These are phyloP conservation scores for Nerophis ophidion DNA, from an alignment of 2,113 vertebrate genomes.

Conservation along the genomic window DNA sequence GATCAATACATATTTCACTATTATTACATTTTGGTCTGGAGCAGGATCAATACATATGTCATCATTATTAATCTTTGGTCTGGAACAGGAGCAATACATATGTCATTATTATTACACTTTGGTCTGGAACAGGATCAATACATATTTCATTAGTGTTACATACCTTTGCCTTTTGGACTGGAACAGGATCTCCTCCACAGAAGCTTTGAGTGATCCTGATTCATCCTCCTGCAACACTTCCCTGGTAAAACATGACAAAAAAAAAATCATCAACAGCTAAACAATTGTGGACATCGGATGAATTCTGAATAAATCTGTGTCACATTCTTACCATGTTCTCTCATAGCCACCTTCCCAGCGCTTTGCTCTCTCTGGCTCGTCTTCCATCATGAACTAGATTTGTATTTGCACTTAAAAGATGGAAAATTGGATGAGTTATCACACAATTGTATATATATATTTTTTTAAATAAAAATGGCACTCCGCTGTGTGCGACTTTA, in stretches of 20 bases:
- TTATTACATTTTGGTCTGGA: too few relatives aligned
- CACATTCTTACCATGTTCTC: slow-evolving; percentile 81
- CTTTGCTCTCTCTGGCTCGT: slow-evolving; percentile 91
- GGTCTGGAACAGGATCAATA: too few relatives aligned
- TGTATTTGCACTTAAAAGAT: not conserved
- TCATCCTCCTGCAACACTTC: slow-evolving; percentile 97
- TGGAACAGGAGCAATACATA: too few relatives aligned
- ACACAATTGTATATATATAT: too few relatives aligned
- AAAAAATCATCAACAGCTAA: not conserved
- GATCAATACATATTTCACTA: too few relatives aligned
- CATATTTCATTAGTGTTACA: not conserved
- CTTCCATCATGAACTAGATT: slow-evolving; percentile 76
- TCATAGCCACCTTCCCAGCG: slow-evolving; percentile 99
- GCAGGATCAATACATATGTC: too few relatives aligned
- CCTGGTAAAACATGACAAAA: slow-evolving; percentile 59
- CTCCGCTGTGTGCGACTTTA: too few relatives aligned
- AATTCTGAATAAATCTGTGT: not conserved
- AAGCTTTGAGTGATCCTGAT: slow-evolving; percentile 90
- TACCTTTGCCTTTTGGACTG: slow-evolving; percentile 92
- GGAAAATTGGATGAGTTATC: too few relatives aligned
- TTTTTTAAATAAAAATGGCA: too few relatives aligned
- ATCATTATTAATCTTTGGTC: too few relatives aligned
- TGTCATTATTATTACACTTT: too few relatives aligned
- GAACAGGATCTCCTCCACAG: slow-evolving; percentile 92
- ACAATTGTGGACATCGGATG: too few relatives aligned